Percentiles rank a stretch among this genome's conserved stretches.
These are phyloP conservation scores for Leptogaster cylindrica DNA, from an alignment of 2,888 invertebrate genomes.

Conservation along the genomic window DNA sequence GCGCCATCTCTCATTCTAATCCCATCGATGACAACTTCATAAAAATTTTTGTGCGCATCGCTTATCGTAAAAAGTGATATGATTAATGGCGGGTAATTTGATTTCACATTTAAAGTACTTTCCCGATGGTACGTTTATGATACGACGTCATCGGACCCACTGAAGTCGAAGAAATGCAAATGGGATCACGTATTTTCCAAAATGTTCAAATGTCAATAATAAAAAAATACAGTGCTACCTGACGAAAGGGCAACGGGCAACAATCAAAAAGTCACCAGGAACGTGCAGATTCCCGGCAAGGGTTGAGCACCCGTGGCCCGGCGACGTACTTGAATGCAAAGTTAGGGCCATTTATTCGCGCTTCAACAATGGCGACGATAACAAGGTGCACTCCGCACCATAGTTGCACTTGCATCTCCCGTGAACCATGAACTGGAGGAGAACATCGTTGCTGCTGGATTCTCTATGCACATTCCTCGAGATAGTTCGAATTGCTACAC, in stretches of 20 bases:
- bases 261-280: conserved; percentile 9
- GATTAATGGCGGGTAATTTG: conserved; percentile 35
- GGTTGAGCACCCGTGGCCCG: too few relatives aligned
- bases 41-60: conserved; percentile 24
- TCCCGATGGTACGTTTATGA: not conserved
- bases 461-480: conserved; percentile 6
- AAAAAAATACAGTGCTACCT: conserved; percentile 32
- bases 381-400: not conserved
- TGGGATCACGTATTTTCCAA: conserved; percentile 15
- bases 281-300: conserved; percentile 13
- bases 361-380: not conserved
- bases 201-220: conserved; percentile 31
- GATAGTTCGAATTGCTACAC: conserved; percentile 28
- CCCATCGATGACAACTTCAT: conserved; percentile 38
- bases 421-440: not conserved
- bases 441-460: not conserved
- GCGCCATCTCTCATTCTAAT: conserved; percentile 21
- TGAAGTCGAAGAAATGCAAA: not conserved
- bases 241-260: conserved; percentile 20
- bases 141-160: not conserved
- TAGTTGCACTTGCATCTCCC: conserved; percentile 18
- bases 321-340: too few relatives aligned
- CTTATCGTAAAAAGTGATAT: conserved; percentile 1
- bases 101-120: conserved; percentile 17
- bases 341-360: conserved; percentile 7